phyloP scores from a whole-genome alignment of 2,888 invertebrate species.

The Hanleya hanleyi region DNA sequence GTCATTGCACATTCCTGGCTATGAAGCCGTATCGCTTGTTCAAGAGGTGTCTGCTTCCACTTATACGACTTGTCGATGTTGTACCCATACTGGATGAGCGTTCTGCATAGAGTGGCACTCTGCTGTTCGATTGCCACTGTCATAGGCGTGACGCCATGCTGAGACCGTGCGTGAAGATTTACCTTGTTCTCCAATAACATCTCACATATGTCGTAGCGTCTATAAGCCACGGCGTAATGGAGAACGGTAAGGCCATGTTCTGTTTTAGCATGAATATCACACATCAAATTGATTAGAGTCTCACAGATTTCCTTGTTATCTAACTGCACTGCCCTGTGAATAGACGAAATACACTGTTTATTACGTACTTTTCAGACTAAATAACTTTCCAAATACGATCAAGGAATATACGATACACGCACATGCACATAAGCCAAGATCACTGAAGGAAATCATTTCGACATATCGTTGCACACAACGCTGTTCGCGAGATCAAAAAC shows the following conservation, averaged over 20 bases:
- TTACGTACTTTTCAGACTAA: not conserved
- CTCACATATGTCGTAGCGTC: conserved; percentile 61
- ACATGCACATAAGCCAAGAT: too few species aligned
- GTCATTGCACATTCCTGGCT: conserved; percentile 65
- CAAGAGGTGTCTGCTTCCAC: conserved; percentile 65
- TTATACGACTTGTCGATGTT: conserved; percentile 58
- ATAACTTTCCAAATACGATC: not conserved
- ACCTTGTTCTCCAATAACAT: conserved; percentile 55
- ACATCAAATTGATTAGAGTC: conserved; percentile 61
- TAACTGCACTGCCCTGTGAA: conserved; percentile 63
- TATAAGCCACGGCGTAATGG: conserved; percentile 63
- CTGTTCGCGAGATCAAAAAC: too few species aligned
- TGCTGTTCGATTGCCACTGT: conserved; percentile 65
- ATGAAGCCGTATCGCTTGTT: conserved; percentile 64
- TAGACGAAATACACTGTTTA: not conserved
- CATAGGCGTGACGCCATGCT: conserved; percentile 64
- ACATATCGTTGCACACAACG: too few species aligned
- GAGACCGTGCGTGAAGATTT: conserved; percentile 56
- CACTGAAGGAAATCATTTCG: too few species aligned
- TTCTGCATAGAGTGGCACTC: conserved; percentile 59
- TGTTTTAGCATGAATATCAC: conserved; percentile 61
- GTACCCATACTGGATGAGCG: conserved; percentile 63
- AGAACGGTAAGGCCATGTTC: conserved; percentile 62
- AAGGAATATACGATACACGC: too few species aligned
- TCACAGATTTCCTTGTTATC: conserved; percentile 60